Evolutionary conservation across 2,113 vertebrate species (phyloP), one percentile per base, ranked within the genome.

Genomic region (Brachypodius melanocephalos): DNA sequence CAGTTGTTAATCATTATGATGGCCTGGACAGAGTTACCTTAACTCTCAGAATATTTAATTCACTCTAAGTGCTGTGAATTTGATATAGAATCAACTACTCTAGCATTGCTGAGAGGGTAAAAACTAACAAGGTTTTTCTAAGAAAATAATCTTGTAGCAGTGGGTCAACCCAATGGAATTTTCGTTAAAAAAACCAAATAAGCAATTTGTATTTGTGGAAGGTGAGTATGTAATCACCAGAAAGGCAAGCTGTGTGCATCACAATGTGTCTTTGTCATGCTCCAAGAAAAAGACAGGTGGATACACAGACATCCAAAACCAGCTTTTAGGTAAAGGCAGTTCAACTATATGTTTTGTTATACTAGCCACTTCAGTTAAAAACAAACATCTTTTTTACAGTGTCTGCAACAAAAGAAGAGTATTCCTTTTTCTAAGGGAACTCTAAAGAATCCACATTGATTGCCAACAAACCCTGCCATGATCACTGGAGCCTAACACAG

Each of bases 21-120:
- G 72, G 21, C 36, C 26, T 51, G 10, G 62, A 49, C n/a, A 65
- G 75, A 77, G 21, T 67, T 80, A 32, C 71, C 43, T 71, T 69
- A 72, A 75, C n/a, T 68, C 36, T 68, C 83, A 86, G 80, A 96
- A 71, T 95, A 84, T 81, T 93, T 93, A 86, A 90, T 74, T 92
- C 24, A 29, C 43, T 74, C 68, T 51, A 77, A 93, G 36, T 28
- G 67, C 38, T 86, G 43, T 66, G 82, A 84, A 25, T 92, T 74
- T 92, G 75, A 71, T 71, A 28, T 8, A 83, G 29, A 55, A 92
- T 85, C 79, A 63, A 31, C 29, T 66, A 63, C 18, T 69, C 6
- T 18, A 66, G 9, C 24, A 24, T 51, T 95, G 75, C 38, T 90
- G 75, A 93, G n/a, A 75, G 4, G 3, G 66, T 57, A 72, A 88